Evolutionary conservation across 2,797 vertebrate genomes (phyloP).

Genomic region (Semotilus atromaculatus): DNA sequence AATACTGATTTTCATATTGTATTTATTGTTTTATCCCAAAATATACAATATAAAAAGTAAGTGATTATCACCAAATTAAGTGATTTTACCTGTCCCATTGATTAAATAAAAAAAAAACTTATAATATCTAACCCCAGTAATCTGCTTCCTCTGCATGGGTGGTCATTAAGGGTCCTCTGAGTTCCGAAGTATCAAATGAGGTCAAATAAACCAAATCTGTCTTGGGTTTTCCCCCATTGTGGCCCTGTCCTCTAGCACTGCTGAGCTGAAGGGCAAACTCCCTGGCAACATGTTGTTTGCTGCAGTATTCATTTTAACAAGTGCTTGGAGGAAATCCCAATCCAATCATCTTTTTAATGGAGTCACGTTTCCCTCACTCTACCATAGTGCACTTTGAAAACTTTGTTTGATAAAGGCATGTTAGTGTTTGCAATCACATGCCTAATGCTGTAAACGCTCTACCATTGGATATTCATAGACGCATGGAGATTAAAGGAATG

Average conservation of each 20-base stretch:
- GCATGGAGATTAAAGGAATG: not conserved
- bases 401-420: not conserved
- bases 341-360: conserved; percentile 13
- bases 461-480: not conserved
- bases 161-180: conserved; percentile 39
- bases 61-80: conserved; percentile 33
- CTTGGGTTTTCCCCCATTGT: not conserved
- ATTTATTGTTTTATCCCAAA: not conserved
- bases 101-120: conserved; percentile 35
- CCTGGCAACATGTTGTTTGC: conserved; percentile 12
- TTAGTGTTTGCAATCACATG: not conserved
- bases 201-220: conserved; percentile 40
- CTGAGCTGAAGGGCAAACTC: conserved; percentile 38
- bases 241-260: conserved; percentile 8
- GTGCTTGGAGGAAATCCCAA: conserved; percentile 34
- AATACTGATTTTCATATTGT: not conserved
- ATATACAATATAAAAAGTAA: conserved; percentile 11
- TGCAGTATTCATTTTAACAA: conserved; percentile 35
- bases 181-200: conserved; percentile 44
- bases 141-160: conserved; percentile 42
- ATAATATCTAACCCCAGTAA: conserved; percentile 46
- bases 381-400: conserved; percentile 16
- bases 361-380: not conserved
- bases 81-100: conserved; percentile 42
- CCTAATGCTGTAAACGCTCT: not conserved